Evolutionary conservation across 2,113 vertebrate genomes (phyloP).

Genomic region (Zeus faber): DNA sequence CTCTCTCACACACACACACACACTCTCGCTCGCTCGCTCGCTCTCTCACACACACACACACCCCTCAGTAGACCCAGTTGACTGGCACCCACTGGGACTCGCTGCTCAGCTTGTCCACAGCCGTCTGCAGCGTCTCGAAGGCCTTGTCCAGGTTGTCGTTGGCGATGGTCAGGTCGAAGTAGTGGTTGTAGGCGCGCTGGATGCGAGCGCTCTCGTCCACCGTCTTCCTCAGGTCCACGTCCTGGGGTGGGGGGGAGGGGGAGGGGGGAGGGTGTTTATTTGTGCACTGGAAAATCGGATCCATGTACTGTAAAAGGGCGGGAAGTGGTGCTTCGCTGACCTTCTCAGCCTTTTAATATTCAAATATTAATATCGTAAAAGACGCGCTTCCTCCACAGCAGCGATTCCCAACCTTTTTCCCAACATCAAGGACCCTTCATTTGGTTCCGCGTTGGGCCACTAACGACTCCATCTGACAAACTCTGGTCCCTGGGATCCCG

Average conservation of each 20-base stretch:
- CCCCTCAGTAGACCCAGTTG: constrained; percentile 94
- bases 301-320: too few species aligned
- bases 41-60: constrained; percentile 6
- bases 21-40: too few species aligned
- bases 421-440: too few species aligned
- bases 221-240: constrained; percentile 94
- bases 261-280: not conserved
- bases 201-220: constrained; percentile 95
- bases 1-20: constrained; percentile 2
- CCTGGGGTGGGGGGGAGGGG: constrained; percentile 66
- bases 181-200: constrained; percentile 92
- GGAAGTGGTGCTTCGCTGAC: too few species aligned
- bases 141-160: constrained; percentile 97
- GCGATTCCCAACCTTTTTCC: too few species aligned
- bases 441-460: too few species aligned
- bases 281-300: too few species aligned
- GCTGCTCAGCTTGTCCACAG: constrained; percentile 84
- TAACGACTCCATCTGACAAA: too few species aligned
- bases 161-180: constrained; percentile 91
- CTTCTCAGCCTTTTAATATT: too few species aligned
- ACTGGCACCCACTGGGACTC: constrained; percentile 97
- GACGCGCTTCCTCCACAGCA: too few species aligned
- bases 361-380: too few species aligned
- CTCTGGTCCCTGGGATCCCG: too few species aligned
- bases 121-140: constrained; percentile 88